Evolutionary conservation across 2,888 invertebrate species (phyloP).

Genomic region (Biston betularia): DNA sequence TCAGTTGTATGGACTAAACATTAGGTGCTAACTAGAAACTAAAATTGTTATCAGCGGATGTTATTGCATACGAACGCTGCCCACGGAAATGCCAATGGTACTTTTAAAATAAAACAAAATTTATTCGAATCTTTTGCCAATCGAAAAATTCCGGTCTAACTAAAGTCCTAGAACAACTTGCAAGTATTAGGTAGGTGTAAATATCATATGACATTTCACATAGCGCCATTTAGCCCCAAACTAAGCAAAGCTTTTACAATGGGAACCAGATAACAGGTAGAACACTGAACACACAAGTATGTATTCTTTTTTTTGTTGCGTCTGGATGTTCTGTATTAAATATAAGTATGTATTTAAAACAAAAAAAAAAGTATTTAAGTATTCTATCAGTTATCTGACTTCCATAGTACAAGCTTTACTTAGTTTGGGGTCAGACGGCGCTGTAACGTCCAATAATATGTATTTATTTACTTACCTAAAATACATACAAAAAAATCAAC

Average conservation of each 20-base stretch:
- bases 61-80: constrained; percentile 5
- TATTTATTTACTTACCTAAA: too few species aligned
- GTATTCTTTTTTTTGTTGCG: too few species aligned
- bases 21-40: neutral
- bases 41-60: constrained; percentile 20
- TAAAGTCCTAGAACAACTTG: neutral
- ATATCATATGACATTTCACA: too few species aligned
- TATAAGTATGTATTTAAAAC: too few species aligned
- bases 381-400: too few species aligned
- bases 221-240: neutral
- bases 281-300: too few species aligned
- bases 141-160: neutral
- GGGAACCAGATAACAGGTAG: too few species aligned
- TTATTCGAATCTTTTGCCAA: constrained; percentile 2
- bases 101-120: neutral
- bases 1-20: neutral
- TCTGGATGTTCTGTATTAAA: too few species aligned
- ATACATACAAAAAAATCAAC: too few species aligned
- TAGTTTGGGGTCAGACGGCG: too few species aligned
- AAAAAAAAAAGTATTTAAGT: too few species aligned
- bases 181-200: neutral
- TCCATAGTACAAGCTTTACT: too few species aligned
- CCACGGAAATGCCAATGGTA: neutral
- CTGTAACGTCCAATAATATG: neutral
- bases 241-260: neutral